Conservation (phyloP, 1,140 invertebrate genomes). For the Ridgeia piscesae region DNA sequence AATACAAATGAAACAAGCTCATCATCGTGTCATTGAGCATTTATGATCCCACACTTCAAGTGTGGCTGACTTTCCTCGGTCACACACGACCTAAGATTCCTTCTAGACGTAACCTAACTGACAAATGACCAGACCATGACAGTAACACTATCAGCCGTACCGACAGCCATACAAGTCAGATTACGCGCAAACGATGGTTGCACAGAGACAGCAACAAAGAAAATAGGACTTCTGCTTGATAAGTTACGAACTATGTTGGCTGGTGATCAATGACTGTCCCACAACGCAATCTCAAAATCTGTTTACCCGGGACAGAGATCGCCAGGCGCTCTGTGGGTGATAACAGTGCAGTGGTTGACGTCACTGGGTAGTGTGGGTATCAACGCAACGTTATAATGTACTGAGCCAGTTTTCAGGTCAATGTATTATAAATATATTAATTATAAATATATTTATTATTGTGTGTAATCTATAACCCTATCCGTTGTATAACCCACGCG, state of each 20-base stretch:
- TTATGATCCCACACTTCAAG: neutral
- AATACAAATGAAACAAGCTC: neutral
- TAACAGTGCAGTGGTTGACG: neutral
- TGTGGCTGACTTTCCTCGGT: neutral
- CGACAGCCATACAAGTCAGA: neutral
- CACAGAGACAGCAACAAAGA: neutral
- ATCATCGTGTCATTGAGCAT: neutral
- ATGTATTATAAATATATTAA: neutral
- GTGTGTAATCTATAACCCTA: too few relatives aligned
- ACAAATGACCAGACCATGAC: neutral
- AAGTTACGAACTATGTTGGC: neutral
- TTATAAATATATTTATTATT: too few relatives aligned
- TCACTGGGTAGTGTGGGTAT: neutral
- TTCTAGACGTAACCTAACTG: neutral
- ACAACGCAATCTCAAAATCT: neutral
- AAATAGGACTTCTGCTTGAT: neutral
- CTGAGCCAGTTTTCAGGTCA: neutral
- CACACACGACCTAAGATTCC: neutral
- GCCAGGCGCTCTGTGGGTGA: neutral
- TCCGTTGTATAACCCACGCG: too few relatives aligned
- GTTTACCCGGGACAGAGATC: neutral
- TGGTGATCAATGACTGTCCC: neutral
- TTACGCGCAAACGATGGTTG: neutral
- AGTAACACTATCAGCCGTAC: neutral
- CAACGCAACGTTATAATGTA: neutral